Evolutionary conservation across 2,113 vertebrate genomes (phyloP).

Genomic region (Ailurus styani): DNA sequence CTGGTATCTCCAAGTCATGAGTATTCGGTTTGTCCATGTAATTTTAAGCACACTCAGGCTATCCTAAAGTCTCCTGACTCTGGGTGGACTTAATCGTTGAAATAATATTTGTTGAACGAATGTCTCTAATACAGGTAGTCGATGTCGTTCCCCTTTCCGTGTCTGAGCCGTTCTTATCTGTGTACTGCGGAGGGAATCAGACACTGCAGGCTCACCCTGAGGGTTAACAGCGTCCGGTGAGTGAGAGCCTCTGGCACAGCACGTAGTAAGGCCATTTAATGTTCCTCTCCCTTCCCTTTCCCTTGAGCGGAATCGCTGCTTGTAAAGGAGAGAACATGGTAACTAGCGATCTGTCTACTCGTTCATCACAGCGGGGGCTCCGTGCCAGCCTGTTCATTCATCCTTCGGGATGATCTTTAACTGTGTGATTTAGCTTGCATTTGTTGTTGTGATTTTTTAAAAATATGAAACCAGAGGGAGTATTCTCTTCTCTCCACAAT

Average conservation of each 20-base stretch:
- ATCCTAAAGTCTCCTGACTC: neutral
- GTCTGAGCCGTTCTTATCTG: neutral
- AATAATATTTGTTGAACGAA: neutral
- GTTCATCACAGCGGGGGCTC: neutral
- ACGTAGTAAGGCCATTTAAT: neutral
- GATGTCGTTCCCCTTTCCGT: neutral
- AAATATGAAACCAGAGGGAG: slow-evolving; percentile 44
- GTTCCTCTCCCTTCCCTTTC: neutral
- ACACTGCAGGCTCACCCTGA: neutral
- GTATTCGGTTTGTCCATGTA: neutral
- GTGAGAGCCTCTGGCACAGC: neutral
- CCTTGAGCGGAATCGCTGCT: neutral
- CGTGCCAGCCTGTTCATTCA: neutral
- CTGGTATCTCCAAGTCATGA: neutral
- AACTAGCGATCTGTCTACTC: neutral
- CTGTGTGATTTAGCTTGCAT: slow-evolving; percentile 17
- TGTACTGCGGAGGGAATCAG: neutral
- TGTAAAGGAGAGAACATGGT: neutral
- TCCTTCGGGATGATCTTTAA: slow-evolving; percentile 29
- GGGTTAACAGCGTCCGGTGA: neutral
- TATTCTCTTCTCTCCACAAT: neutral
- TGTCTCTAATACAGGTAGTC: neutral
- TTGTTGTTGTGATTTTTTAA: slow-evolving; percentile 40
- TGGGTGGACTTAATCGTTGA: neutral
- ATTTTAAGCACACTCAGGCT: neutral